Evolutionary conservation across 2,113 vertebrate species (phyloP).

Genomic region (Gobiocypris rarus): DNA sequence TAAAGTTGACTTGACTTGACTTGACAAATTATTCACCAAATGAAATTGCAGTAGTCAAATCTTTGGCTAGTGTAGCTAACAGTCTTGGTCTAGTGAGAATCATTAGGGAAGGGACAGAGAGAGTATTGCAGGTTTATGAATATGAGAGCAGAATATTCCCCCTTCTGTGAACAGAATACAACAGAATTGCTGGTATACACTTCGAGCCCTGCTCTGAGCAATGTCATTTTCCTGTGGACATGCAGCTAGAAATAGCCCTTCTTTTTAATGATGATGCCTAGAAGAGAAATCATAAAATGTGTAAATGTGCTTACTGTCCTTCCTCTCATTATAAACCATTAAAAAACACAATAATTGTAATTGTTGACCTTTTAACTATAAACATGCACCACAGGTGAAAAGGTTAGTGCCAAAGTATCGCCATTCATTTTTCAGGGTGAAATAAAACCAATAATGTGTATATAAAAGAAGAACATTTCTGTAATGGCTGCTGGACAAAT

Average conservation of each 20-base stretch:
- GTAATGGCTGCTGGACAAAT: conserved; percentile 48
- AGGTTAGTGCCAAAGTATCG: not conserved
- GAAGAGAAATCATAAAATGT: not conserved
- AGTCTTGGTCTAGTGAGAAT: not conserved
- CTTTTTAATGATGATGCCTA: conserved; percentile 1
- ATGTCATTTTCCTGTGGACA: not conserved
- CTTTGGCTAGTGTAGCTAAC: not conserved
- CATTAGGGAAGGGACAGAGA: not conserved
- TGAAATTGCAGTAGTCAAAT: not conserved
- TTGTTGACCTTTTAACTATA: not conserved
- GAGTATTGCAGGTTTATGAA: not conserved
- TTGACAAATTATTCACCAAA: no score
- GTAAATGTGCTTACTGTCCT: not conserved
- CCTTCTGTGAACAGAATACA: not conserved
- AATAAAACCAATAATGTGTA: conserved; percentile 27
- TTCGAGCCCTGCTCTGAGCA: not conserved
- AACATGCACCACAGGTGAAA: not conserved
- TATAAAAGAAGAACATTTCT: conserved; percentile 49
- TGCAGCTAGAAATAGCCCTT: not conserved
- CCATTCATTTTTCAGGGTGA: not conserved
- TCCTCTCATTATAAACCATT: not conserved
- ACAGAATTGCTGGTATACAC: not conserved
- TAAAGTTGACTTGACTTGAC: no score
- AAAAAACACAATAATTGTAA: not conserved
- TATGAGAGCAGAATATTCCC: not conserved